phyloP scores from a whole-genome alignment of 1,140 invertebrate species.

The Brachionus manjavacas region DNA sequence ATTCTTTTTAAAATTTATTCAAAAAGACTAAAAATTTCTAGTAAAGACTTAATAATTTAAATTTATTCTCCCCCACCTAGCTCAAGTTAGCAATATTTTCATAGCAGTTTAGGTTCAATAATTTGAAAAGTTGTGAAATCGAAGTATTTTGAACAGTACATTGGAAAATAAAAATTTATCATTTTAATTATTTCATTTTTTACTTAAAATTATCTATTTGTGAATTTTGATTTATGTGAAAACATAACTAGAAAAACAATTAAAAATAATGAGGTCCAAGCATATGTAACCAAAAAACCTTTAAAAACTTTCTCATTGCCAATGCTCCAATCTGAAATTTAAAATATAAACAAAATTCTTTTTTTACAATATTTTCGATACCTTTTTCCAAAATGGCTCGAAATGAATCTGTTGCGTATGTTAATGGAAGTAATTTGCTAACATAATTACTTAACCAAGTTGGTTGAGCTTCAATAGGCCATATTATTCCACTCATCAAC shows the following conservation, averaged over 20 bases:
- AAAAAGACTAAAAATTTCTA: too few relatives aligned
- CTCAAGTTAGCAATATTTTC: too few relatives aligned
- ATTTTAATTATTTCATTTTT: not conserved
- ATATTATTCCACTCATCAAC: constrained; percentile 40
- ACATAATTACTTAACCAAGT: constrained; percentile 2
- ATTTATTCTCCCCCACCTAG: too few relatives aligned
- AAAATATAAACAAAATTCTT: not conserved
- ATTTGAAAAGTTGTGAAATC: too few relatives aligned
- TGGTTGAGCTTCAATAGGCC: constrained; percentile 39
- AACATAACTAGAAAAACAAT: constrained; percentile 20
- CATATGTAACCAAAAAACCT: constrained; percentile 29
- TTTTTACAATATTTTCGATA: not conserved
- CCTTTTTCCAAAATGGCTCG: constrained; percentile 23
- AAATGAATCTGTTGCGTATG: constrained; percentile 33
- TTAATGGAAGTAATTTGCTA: not conserved
- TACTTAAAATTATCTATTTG: not conserved
- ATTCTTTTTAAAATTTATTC: too few relatives aligned
- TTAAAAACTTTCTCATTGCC: not conserved
- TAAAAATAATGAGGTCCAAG: constrained; percentile 9
- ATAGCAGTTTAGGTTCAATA: too few relatives aligned
- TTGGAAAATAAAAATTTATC: not conserved
- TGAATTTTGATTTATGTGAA: not conserved
- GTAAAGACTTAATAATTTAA: too few relatives aligned
- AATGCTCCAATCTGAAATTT: constrained; percentile 14
- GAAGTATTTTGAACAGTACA: not conserved